Conservation (phyloP, 2,113 vertebrate species). For the Pelusios castaneus region DNA sequence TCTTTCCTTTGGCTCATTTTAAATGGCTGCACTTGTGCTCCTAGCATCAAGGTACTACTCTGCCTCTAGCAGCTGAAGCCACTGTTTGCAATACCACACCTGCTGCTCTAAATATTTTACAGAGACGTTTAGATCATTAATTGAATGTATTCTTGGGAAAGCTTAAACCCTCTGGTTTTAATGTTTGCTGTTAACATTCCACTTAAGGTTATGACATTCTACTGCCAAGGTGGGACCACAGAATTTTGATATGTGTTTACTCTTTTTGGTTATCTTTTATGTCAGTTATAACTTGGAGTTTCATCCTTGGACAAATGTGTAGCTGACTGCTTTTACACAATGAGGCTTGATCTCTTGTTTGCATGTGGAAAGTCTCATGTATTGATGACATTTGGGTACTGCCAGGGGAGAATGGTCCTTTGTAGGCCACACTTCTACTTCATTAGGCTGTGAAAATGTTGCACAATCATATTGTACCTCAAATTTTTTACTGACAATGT, state of each 20-base stretch:
- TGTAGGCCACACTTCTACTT: accelerated
- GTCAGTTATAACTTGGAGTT: accelerated
- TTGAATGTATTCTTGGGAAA: accelerated
- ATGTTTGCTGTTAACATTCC: neutral
- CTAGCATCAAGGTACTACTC: accelerated
- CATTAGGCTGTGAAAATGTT: accelerated
- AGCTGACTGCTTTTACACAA: accelerated
- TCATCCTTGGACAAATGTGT: accelerated
- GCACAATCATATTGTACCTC: neutral
- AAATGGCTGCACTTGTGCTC: neutral
- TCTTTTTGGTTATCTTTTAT: neutral
- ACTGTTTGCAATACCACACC: accelerated
- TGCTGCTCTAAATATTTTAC: accelerated
- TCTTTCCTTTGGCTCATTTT: neutral
- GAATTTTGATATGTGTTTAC: accelerated
- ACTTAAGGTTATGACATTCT: neutral
- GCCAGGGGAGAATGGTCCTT: neutral
- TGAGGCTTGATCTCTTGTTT: neutral
- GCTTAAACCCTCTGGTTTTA: accelerated
- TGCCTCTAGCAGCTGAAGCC: neutral
- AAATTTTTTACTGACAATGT: accelerated
- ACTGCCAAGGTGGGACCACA: neutral
- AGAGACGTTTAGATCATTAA: neutral
- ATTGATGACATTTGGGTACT: neutral
- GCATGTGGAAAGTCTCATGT: neutral